Evolutionary conservation across 2,113 vertebrate genomes (phyloP).

Genomic region (Bos taurus): ARS-UCD2.0 NC_037328.1:92655501-92656000

Average conservation of each 20-base stretch:
- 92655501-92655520: background rate
- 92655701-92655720: background rate
- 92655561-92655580: background rate
- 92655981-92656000: slow-evolving; percentile 44
- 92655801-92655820: background rate
- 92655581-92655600: background rate
- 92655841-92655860: background rate
- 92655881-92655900: slow-evolving; percentile 18
- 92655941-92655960: background rate
- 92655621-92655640: background rate
- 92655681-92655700: background rate
- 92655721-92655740: background rate
- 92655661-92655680: background rate
- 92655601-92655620: background rate
- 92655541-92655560: background rate
- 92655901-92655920: slow-evolving; percentile 15
- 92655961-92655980: slow-evolving; percentile 31
- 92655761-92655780: background rate
- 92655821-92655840: background rate
- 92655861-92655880: background rate
- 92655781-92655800: background rate
- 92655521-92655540: background rate
- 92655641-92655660: background rate
- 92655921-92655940: slow-evolving; percentile 43
- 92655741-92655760: too few species aligned